Evolutionary conservation across 1,140 invertebrate genomes (phyloP), one percentile per base, ranked within the genome.

Genomic region (Drosophila prosaltans): DNA sequence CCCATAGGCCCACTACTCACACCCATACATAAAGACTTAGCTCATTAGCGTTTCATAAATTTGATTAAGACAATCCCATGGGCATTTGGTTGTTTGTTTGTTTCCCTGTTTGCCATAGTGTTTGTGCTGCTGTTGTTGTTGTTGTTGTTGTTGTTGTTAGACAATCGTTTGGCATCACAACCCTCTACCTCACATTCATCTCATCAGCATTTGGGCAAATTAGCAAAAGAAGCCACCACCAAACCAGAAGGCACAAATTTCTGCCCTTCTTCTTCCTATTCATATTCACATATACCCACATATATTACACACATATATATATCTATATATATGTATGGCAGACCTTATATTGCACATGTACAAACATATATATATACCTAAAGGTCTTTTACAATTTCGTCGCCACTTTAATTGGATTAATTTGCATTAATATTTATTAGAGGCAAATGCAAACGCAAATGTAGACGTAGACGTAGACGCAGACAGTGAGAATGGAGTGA

Each of bases 371-470:
- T 63, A 36, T 57, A 76, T 76, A 70, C 63, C 69, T 69, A 55
- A 88, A 74, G 69, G 84, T 83, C 83, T 89, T 89, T 88, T 80
- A 89, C 80, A 88, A 89, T 88, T 89, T 89, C 72, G 80, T 80
- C 83, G 83, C 84, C 74, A 73, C 70, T 84, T 88, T 89, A 88
- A 88, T 88, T 88, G 77, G 84, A 89, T 88, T 88, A 88, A 88
- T 88, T 89, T 80, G 84, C 84, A 88, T 88, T 88, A 88, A 88
- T 88, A 88, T 88, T 88, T 88, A 88, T 88, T 84, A 88, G 80
- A 70, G 39, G 71, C 77, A 89, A 88, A 88, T 88, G 83, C 84
- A 83, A 74, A 61, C 76, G 16, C n/a, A 51, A 26, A 65, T 26
- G 21, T 43, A 28, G 62, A n/a, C 43, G 8, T 6, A 28, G 57